Base-by-base conservation (phyloP, 2,797 vertebrate genomes). In the Poecilia picta region DNA sequence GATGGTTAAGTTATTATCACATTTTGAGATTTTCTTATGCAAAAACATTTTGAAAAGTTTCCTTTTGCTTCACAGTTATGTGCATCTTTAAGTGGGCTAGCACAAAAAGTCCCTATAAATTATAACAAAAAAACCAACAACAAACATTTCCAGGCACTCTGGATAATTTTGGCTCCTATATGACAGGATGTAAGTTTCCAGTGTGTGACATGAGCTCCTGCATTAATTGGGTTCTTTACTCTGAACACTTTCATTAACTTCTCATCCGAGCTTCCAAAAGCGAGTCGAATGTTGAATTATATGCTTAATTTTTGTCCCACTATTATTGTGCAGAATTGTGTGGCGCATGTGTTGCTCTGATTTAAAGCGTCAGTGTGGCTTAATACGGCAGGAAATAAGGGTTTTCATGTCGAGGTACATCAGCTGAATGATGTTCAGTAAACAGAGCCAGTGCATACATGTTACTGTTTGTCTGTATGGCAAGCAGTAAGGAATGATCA, bases 171-270 rank as follows among this genome's bases (percentile, higher is more conserved):
- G n/a, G 11, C 36, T 70, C 39, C 66, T 25, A 39, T 39, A 4
- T 23, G 16, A 39, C 36, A 39, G 31, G 33, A 20, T 18, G 73
- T 12, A 41, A 1, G 33, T 53, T 80, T 83, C 18, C 39, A 41
- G 11, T 68, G 31, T 8, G 39, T 72, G 41, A 74, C 16, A 33
- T 46, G 18, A 78, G 57, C 74, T 66, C 39, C 20, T 55, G 66
- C n/a, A 72, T 70, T 75, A 20, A 77, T 76, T 71, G 45, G 16
- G 71, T 75, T 75, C 36, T 64, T 71, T 43, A 28, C n/a, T 15
- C 39, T 25, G 43, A 59, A 28, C 28, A 5, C 45, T 73, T 66
- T 70, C 77, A 43, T 53, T 31, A 77, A 39, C 66, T 5, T 28
- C 1, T 80, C 33, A 36, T 72, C 43, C 49, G 11, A 45, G 25